Percentiles rank a stretch among this genome's conserved stretches.
phyloP scores from a whole-genome alignment of 2,797 vertebrate species.

The Falco columbarius region DNA sequence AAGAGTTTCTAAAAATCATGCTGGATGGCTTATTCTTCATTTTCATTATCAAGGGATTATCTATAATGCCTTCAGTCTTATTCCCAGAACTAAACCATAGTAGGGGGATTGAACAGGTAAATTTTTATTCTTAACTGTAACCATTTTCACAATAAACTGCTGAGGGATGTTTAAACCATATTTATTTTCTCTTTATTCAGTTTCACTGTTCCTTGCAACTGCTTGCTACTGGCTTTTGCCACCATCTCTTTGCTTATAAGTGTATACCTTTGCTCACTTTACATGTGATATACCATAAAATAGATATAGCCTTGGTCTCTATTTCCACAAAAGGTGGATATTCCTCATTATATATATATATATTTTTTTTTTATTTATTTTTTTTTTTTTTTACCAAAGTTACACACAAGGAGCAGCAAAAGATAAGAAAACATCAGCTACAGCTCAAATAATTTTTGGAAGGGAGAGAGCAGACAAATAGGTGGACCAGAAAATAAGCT shows the following conservation, averaged over 20 bases:
- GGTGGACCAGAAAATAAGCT: not conserved
- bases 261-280: not conserved
- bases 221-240: not conserved
- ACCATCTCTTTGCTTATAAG: not conserved
- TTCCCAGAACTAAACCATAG: not conserved
- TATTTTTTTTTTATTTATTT: not conserved
- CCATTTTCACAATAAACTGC: not conserved
- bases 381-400: not conserved
- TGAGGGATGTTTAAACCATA: not conserved
- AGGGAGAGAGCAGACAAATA: not conserved
- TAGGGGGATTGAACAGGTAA: not conserved
- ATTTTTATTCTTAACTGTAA: not conserved
- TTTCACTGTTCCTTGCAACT: not conserved
- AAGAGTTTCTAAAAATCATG: not conserved
- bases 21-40: not conserved
- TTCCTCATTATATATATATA: not conserved
- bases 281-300: not conserved
- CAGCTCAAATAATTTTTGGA: not conserved
- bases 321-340: not conserved
- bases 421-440: not conserved
- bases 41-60: not conserved
- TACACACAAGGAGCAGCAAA: not conserved
- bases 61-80: not conserved
- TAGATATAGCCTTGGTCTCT: fast-evolving
- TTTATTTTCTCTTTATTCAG: not conserved